Conservation (phyloP, 1,140 invertebrate genomes). For the Globodera rostochiensis region DNA sequence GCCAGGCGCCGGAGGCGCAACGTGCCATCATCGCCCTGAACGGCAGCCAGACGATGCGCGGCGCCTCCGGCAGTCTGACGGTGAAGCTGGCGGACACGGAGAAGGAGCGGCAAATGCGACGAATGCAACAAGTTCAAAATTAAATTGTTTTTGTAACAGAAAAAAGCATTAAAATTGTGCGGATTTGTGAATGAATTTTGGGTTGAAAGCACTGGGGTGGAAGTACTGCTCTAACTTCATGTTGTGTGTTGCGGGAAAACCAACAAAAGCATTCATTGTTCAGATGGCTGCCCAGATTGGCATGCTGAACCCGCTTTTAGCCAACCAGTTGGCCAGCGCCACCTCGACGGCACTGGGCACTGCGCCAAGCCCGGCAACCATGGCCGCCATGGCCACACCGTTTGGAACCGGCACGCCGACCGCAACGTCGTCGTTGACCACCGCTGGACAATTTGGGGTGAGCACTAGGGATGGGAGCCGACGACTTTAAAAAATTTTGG, state of each 20-base stretch:
- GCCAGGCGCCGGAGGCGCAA: conserved; percentile 91
- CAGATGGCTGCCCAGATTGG: conserved; percentile 97
- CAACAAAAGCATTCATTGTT: too few relatives aligned
- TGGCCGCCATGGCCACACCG: conserved; percentile 2
- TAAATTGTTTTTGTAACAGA: too few relatives aligned
- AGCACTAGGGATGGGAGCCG: too few relatives aligned
- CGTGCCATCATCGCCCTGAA: conserved; percentile 94
- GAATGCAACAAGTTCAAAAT: conserved; percentile 80
- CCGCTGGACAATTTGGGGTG: conserved; percentile 24
- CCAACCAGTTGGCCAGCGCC: conserved; percentile 27
- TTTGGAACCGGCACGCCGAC: neutral
- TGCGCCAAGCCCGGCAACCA: neutral
- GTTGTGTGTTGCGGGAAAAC: too few relatives aligned
- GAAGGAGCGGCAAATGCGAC: conserved; percentile 94
- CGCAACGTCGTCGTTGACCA: neutral
- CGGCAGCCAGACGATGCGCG: conserved; percentile 99
- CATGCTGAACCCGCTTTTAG: conserved; percentile 90
- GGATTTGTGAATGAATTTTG: too few relatives aligned
- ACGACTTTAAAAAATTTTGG: too few relatives aligned
- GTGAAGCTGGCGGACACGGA: conserved; percentile 99
- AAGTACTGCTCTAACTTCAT: too few relatives aligned
- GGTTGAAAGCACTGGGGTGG: too few relatives aligned
- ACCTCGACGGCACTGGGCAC: neutral
- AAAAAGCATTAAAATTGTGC: too few relatives aligned
- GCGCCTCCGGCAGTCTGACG: conserved; percentile 95